phyloP scores from a whole-genome alignment of 2,113 vertebrate genomes.

The Hippocampus barbouri region DNA sequence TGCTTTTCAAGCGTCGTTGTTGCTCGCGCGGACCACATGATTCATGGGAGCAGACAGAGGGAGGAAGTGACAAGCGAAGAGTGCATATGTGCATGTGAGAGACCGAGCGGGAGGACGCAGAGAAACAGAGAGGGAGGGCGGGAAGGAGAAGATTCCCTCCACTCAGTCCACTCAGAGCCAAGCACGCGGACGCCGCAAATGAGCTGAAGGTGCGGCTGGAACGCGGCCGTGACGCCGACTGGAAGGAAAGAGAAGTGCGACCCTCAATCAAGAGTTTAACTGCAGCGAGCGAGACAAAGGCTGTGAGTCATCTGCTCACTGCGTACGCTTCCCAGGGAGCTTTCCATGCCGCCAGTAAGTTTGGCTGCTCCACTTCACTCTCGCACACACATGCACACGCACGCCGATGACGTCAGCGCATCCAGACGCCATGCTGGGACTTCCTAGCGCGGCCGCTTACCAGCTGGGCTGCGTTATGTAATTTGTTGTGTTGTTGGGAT shows the following conservation, averaged over 20 bases:
- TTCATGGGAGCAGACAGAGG: slow-evolving; percentile 24
- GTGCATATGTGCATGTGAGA: slow-evolving; percentile 29
- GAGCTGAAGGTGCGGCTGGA: slow-evolving; percentile 19
- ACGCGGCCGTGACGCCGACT: not conserved
- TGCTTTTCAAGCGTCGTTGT: slow-evolving; percentile 15
- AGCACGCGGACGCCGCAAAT: slow-evolving; percentile 53
- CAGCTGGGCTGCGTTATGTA: slow-evolving; percentile 59
- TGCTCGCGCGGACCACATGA: not conserved
- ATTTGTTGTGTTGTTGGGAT: slow-evolving; percentile 56
- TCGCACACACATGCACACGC: not conserved
- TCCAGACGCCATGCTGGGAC: slow-evolving; percentile 12
- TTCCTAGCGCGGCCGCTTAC: slow-evolving; percentile 6
- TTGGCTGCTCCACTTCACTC: slow-evolving; percentile 27
- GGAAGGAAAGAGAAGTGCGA: slow-evolving; percentile 1
- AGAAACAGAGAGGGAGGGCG: slow-evolving; percentile 1
- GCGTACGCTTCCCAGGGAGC: slow-evolving; percentile 37
- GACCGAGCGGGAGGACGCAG: slow-evolving; percentile 41
- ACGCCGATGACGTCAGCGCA: slow-evolving; percentile 13
- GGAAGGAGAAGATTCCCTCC: slow-evolving; percentile 4
- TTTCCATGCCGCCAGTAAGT: slow-evolving; percentile 46
- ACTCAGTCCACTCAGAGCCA: slow-evolving; percentile 18
- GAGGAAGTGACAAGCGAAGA: slow-evolving; percentile 35
- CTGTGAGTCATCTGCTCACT: slow-evolving; percentile 43
- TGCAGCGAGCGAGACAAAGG: slow-evolving; percentile 5
- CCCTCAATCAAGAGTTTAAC: not conserved